These are phyloP conservation scores for Hemicentrotus pulcherrimus DNA, from an alignment of 35 echinoderm and acorn worm species.

Conservation along the genomic window DNA sequence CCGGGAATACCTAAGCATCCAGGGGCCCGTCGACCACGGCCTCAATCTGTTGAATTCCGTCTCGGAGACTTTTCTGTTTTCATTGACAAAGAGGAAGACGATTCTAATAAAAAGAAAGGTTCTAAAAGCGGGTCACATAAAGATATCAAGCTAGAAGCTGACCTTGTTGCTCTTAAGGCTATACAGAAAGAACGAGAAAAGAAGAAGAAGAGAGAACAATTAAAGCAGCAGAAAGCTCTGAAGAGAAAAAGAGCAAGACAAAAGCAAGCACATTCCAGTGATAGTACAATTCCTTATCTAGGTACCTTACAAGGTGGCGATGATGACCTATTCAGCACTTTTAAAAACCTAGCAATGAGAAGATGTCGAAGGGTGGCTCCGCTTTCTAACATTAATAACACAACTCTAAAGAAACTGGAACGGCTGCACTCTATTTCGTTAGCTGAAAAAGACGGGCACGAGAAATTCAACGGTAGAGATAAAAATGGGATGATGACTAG, in stretches of 20 bases:
- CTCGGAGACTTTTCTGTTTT: slow-evolving; percentile 89
- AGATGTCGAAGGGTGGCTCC: background rate
- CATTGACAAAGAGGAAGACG: slow-evolving; percentile 30
- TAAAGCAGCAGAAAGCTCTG: background rate
- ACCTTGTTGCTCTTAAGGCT: slow-evolving; percentile 73
- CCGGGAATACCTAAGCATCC: slow-evolving; percentile 26
- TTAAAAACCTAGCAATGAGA: slow-evolving; percentile 31
- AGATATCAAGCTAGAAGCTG: slow-evolving; percentile 70
- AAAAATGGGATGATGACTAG: background rate
- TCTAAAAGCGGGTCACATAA: background rate
- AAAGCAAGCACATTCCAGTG: background rate
- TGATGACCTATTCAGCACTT: background rate
- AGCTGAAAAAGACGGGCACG: background rate
- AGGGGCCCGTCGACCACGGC: slow-evolving; percentile 46
- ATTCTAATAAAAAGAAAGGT: slow-evolving; percentile 20
- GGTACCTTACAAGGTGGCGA: background rate
- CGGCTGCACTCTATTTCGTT: slow-evolving; percentile 28
- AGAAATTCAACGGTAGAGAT: background rate
- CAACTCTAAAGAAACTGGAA: slow-evolving; percentile 2
- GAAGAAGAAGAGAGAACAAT: slow-evolving; percentile 64
- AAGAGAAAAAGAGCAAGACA: slow-evolving; percentile 45
- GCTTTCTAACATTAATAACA: slow-evolving; percentile 11
- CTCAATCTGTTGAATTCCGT: slow-evolving; percentile 80
- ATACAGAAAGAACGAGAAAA: slow-evolving; percentile 66
- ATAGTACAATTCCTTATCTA: background rate